Evolutionary conservation across 1,140 invertebrate species (phyloP).

Genomic region (Fopius arisanus): DNA sequence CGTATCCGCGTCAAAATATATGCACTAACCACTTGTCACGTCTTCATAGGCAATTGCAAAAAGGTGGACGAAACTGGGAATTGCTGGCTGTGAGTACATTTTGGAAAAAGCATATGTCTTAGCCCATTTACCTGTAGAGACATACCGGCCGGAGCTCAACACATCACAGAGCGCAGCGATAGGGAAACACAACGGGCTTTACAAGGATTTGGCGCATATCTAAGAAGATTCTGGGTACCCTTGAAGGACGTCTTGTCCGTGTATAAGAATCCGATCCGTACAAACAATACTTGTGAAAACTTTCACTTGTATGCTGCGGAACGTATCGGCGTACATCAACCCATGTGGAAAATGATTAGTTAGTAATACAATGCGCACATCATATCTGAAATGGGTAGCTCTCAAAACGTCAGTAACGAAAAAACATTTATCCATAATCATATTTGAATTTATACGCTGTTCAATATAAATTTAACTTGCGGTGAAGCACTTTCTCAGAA

Average conservation of each 20-base stretch:
- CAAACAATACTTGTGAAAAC: slow-evolving; percentile 6
- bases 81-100: slow-evolving; percentile 16
- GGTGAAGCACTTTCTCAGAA: too few species aligned
- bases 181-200: slow-evolving; percentile 12
- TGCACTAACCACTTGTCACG: background rate
- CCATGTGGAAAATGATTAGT: slow-evolving; percentile 14
- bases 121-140: slow-evolving; percentile 13
- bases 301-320: slow-evolving; percentile 20
- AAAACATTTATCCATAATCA: too few species aligned
- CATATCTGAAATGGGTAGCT: too few species aligned
- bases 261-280: slow-evolving; percentile 10
- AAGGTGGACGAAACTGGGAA: background rate
- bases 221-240: slow-evolving; percentile 21
- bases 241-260: slow-evolving; percentile 19
- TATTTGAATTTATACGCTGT: too few species aligned
- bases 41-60: slow-evolving; percentile 10
- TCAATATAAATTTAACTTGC: too few species aligned
- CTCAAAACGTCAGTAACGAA: too few species aligned
- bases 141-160: background rate
- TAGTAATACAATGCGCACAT: too few species aligned
- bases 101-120: slow-evolving; percentile 24
- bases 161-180: background rate
- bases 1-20: background rate
- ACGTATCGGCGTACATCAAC: slow-evolving; percentile 8
- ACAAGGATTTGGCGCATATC: slow-evolving; percentile 10